Evolutionary conservation across 2,888 invertebrate species (phyloP), one percentile per base, ranked within the genome.

Genomic region (Patella ulyssiponensis): DNA sequence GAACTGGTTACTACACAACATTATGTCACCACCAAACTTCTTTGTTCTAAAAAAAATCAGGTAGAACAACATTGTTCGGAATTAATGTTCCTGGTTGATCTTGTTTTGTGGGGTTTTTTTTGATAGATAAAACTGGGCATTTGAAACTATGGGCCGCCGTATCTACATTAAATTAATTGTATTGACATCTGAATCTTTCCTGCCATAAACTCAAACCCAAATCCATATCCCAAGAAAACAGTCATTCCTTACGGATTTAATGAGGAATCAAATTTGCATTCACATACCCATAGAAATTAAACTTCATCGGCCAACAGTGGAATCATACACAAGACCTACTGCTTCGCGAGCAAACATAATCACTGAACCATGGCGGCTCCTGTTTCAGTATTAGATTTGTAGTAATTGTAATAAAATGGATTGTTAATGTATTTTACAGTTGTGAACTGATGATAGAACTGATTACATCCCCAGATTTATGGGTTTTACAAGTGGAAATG

Each of bases 401-500:
- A 44, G 44, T 44, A 44, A 44, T 44, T 44, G 44, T 44, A 44
- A 44, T 44, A 44, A 44, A 44, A 44, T 44, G 44, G 0, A 11
- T 54, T 54, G 54, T 27, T 27, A 58, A 12, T 74, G 15, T 74
- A 76, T 33, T 74, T 80, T 83, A 12, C 84, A 94, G 94, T 52
- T 91, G 93, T n/a, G 93, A 94, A 3, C 89, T 95, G 80, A 95
- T 96, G 95, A 92, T 93, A 3, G 92, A 93, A 64, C 94, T 96
- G 95, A 92, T 93, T 3, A 92, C 94, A 70, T 94, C 94, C 88
- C 93, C 94, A 0, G 93, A 94, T 85, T 92, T 96, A 79, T 94
- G 94, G 88, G 95, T 95, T 2, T 94, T 95, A 92, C 95, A 95
- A 91, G 95, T 95, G 0, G 96, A 96, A 92, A 95, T 95, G 90